These are phyloP conservation scores for Xylocampa areola DNA, from an alignment of 2,888 invertebrate species.

Conservation along the genomic window DNA sequence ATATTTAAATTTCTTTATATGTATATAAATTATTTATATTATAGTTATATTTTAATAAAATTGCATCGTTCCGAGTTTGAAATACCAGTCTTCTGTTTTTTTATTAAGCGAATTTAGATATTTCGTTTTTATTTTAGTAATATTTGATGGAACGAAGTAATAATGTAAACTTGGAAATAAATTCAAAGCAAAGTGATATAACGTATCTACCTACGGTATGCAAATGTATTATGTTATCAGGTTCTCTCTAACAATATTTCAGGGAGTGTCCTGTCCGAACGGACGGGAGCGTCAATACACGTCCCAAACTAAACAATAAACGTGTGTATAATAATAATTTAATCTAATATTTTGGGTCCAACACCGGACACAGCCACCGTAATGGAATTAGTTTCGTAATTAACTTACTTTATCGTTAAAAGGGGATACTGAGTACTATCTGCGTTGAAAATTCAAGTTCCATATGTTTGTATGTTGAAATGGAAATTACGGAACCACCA, in stretches of 20 bases:
- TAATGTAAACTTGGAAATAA: background rate
- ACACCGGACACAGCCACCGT: slow-evolving; percentile 65
- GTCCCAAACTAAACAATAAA: slow-evolving; percentile 59
- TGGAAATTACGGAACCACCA: slow-evolving; percentile 61
- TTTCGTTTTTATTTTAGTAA: too few relatives aligned
- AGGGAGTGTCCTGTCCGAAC: slow-evolving; percentile 27
- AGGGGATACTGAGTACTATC: slow-evolving; percentile 72
- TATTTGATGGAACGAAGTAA: slow-evolving; percentile 1
- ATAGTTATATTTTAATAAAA: slow-evolving; percentile 1
- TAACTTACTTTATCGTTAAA: slow-evolving; percentile 79
- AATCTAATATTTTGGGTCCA: slow-evolving; percentile 66
- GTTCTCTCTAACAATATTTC: slow-evolving; percentile 33
- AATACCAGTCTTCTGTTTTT: background rate
- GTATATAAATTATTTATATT: slow-evolving; percentile 9
- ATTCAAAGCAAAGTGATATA: slow-evolving; percentile 13
- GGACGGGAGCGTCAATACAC: slow-evolving; percentile 48
- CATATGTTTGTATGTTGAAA: slow-evolving; percentile 63
- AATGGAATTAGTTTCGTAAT: slow-evolving; percentile 82
- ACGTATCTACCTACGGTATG: slow-evolving; percentile 15
- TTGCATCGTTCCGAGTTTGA: background rate
- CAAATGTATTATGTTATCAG: slow-evolving; percentile 48
- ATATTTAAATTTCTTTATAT: slow-evolving; percentile 28
- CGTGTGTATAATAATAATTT: slow-evolving; percentile 61
- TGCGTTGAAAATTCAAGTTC: slow-evolving; percentile 74
- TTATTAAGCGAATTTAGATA: too few relatives aligned